Evolutionary conservation across 2,888 invertebrate species (phyloP).

Genomic region (Xylota sylvarum): DNA sequence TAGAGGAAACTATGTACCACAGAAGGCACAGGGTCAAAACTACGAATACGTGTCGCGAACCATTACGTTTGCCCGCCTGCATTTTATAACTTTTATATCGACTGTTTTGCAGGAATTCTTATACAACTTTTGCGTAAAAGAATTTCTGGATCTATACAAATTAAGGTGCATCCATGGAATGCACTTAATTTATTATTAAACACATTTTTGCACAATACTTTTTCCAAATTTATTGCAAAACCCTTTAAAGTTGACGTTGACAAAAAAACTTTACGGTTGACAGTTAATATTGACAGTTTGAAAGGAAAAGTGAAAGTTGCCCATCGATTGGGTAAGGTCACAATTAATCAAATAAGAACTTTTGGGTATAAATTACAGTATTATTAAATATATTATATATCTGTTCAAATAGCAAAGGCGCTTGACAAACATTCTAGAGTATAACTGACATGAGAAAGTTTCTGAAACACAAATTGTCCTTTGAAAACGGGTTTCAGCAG

Average conservation of each 20-base stretch:
- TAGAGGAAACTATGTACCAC: conserved; percentile 96
- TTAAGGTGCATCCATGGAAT: conserved; percentile 28
- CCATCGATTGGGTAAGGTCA: conserved; percentile 31
- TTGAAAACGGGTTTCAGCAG: too few species aligned
- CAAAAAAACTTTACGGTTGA: conserved; percentile 52
- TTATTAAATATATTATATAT: too few species aligned
- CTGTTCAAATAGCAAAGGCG: too few species aligned
- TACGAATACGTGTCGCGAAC: conserved; percentile 88
- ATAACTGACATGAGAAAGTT: too few species aligned
- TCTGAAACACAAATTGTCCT: too few species aligned
- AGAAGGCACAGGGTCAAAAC: conserved; percentile 90
- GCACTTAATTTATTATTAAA: conserved; percentile 49
- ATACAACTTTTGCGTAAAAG: not conserved
- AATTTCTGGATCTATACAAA: not conserved
- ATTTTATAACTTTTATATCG: conserved; percentile 37
- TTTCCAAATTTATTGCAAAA: conserved; percentile 36
- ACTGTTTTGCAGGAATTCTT: conserved; percentile 13
- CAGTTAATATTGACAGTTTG: conserved; percentile 42
- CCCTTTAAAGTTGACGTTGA: conserved; percentile 69
- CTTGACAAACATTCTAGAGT: too few species aligned
- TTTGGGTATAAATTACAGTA: too few species aligned
- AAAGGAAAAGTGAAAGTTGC: conserved; percentile 19
- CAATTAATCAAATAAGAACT: conserved; percentile 19
- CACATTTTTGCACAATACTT: conserved; percentile 57
- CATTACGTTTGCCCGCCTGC: conserved; percentile 85